Percentiles rank a stretch among this genome's conserved stretches.
Conservation (phyloP, 1,140 invertebrate species). For the Hypsibius dujardini region DNA sequence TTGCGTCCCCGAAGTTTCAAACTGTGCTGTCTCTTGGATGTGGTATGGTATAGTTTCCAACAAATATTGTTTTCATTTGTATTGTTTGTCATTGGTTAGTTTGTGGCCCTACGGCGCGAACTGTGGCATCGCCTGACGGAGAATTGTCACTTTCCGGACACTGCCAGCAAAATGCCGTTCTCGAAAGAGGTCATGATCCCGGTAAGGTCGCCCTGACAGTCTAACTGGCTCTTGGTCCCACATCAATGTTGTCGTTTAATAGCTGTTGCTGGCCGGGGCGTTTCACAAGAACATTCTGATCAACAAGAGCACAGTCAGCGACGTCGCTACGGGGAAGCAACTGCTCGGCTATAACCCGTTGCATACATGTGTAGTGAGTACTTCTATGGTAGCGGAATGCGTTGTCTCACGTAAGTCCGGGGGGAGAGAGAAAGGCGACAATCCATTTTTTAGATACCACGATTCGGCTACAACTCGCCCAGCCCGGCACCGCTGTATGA, state of each 20-base stretch:
- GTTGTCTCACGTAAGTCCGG: too few relatives aligned
- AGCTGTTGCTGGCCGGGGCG: neutral
- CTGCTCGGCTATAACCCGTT: neutral
- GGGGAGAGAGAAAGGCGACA: too few relatives aligned
- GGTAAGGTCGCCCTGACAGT: conserved; percentile 3
- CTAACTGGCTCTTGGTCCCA: neutral
- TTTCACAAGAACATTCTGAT: neutral
- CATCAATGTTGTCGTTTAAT: neutral
- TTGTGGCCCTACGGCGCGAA: neutral
- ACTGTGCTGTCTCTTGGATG: too few relatives aligned
- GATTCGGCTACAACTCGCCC: too few relatives aligned
- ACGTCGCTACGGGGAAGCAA: neutral
- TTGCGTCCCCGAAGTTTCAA: neutral
- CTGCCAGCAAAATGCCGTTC: neutral
- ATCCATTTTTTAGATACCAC: too few relatives aligned
- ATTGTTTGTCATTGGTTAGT: too few relatives aligned
- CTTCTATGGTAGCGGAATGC: too few relatives aligned
- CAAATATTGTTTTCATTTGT: too few relatives aligned
- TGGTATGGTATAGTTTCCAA: too few relatives aligned
- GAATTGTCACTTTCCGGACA: neutral
- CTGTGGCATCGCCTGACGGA: neutral
- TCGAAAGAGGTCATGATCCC: neutral
- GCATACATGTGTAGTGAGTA: neutral
- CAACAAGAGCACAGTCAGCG: neutral
- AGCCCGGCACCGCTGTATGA: too few relatives aligned